Conservation (phyloP, 2,888 invertebrate genomes). For the Pterostichus niger region DNA sequence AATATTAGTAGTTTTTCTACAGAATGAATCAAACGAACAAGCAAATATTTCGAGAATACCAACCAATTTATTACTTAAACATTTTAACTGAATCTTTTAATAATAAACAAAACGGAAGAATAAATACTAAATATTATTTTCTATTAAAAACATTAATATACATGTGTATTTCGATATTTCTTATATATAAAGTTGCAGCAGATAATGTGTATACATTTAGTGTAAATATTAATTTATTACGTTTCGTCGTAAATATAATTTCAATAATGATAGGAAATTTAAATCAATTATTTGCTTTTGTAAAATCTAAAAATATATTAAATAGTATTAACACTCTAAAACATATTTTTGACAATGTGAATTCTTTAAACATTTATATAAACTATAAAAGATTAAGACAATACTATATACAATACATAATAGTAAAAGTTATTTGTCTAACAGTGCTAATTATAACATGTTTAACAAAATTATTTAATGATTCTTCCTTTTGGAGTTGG, state of each 20-base stretch:
- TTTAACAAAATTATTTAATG: not conserved
- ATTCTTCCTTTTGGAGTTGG: not conserved
- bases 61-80: constrained; percentile 8
- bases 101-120: not conserved
- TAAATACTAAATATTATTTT: not conserved
- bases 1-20: not conserved
- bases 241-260: not conserved
- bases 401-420: not conserved
- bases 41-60: not conserved
- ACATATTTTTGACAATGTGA: not conserved
- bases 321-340: not conserved
- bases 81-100: constrained; percentile 4
- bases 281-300: not conserved
- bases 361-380: constrained; percentile 1
- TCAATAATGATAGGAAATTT: not conserved
- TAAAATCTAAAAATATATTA: constrained; percentile 5
- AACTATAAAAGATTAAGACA: constrained; percentile 1
- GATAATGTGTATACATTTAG: not conserved
- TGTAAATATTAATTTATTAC: not conserved
- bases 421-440: not conserved
- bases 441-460: not conserved
- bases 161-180: not conserved
- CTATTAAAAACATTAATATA: not conserved
- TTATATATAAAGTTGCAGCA: not conserved
- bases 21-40: not conserved